Percentiles rank a stretch among this genome's conserved stretches.
Evolutionary conservation across 2,888 invertebrate species (phyloP).

Genomic region (Limnephilus rhombicus): DNA sequence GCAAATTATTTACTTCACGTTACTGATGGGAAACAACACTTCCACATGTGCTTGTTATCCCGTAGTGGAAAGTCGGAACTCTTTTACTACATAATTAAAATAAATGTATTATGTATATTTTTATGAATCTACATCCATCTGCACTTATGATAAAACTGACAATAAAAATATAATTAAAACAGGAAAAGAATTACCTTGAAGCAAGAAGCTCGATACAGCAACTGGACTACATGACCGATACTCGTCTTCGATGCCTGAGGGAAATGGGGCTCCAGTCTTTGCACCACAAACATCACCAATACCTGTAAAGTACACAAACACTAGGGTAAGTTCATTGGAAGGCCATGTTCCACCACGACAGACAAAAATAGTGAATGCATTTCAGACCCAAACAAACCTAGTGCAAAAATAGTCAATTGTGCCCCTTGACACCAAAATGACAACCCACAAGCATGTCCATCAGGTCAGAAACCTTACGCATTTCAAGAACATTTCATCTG

Average conservation of each 20-base stretch:
- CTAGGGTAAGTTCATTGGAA: neutral
- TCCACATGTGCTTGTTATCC: neutral
- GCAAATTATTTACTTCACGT: constrained; percentile 40
- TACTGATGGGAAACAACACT: neutral
- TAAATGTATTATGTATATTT: no score
- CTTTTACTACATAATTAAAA: no score
- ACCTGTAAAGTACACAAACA: constrained; percentile 72
- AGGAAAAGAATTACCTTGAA: constrained; percentile 87
- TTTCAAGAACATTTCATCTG: neutral
- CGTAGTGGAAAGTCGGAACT: no score
- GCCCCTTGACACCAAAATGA: neutral
- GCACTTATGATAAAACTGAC: neutral
- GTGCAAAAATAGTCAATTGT: neutral
- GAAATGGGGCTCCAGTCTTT: constrained; percentile 95
- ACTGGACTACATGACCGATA: constrained; percentile 98
- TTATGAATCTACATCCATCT: neutral
- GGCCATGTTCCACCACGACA: neutral
- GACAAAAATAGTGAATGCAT: neutral
- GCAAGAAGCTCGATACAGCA: constrained; percentile 97
- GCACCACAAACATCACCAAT: constrained; percentile 98
- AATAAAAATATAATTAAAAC: neutral
- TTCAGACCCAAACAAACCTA: neutral
- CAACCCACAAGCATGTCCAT: neutral
- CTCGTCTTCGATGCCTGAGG: constrained; percentile 99
- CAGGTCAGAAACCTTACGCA: neutral